Evolutionary conservation across 2,888 invertebrate species (phyloP).

Genomic region (Caenorhabditis sinica): DNA sequence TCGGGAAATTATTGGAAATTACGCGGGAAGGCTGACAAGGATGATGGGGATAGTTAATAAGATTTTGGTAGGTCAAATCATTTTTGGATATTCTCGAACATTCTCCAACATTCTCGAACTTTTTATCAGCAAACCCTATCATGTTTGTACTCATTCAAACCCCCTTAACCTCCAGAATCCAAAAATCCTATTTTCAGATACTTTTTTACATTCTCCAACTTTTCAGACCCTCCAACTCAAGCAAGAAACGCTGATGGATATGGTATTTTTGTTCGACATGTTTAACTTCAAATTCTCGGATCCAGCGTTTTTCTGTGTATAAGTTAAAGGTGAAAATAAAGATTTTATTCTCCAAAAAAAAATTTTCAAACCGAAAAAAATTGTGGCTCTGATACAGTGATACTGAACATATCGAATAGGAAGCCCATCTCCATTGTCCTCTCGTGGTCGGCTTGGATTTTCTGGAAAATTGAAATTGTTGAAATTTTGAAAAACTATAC

Average conservation of each 20-base stretch:
- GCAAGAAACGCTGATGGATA: slow-evolving; percentile 52
- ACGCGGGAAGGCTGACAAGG: slow-evolving; percentile 35
- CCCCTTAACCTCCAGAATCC: no score
- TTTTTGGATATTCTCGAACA: neutral
- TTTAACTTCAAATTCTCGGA: slow-evolving; percentile 8
- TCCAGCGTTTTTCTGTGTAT: no score
- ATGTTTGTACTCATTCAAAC: no score
- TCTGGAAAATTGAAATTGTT: no score
- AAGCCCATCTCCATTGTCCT: slow-evolving; percentile 52
- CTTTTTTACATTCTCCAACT: no score
- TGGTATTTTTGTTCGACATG: slow-evolving; percentile 59
- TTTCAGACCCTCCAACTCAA: slow-evolving; percentile 50
- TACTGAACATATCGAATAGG: slow-evolving; percentile 45
- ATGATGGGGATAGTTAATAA: slow-evolving; percentile 53
- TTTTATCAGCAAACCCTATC: no score
- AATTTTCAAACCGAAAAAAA: slow-evolving; percentile 40
- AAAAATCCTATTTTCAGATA: no score
- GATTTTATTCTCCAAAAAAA: no score
- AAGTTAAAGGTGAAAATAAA: no score
- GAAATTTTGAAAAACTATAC: no score
- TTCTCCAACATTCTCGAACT: neutral
- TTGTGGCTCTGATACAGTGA: slow-evolving; percentile 25
- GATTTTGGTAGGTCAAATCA: slow-evolving; percentile 32
- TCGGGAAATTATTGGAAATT: neutral
- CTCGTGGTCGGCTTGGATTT: slow-evolving; percentile 43